Percentiles rank a stretch among this genome's conserved stretches.
Evolutionary conservation across 2,888 invertebrate genomes (phyloP).

Genomic region (Blomia tropicalis): DNA sequence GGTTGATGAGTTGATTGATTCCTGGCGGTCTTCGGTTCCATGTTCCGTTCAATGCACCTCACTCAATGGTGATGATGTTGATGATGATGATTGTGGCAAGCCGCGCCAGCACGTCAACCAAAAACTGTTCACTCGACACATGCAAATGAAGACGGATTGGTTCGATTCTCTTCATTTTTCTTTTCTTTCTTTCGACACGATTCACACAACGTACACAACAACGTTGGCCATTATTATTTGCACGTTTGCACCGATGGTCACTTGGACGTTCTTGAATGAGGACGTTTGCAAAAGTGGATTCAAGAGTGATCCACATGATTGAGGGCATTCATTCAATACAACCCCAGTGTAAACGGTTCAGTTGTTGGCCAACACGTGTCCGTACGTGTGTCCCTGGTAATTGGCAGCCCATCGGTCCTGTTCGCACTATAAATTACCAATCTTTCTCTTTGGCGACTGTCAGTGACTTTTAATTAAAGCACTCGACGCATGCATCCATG

Average conservation of each 20-base stretch:
- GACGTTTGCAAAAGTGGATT: too few species aligned
- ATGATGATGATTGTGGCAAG: too few species aligned
- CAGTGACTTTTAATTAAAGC: constrained; percentile 15
- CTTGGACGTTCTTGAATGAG: not conserved
- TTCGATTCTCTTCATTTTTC: too few species aligned
- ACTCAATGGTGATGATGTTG: not conserved
- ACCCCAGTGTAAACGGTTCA: not conserved
- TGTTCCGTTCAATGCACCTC: not conserved
- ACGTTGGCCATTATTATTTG: not conserved
- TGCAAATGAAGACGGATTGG: constrained; percentile 17
- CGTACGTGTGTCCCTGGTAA: constrained; percentile 10
- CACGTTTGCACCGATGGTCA: not conserved
- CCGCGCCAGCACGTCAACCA: too few species aligned
- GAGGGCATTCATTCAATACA: too few species aligned
- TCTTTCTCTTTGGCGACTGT: not conserved
- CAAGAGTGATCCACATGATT: too few species aligned
- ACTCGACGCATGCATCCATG: not conserved
- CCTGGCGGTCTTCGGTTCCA: not conserved
- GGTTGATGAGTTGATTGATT: constrained; percentile 11
- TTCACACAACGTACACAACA: too few species aligned
- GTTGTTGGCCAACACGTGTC: not conserved
- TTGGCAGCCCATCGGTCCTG: constrained; percentile 1
- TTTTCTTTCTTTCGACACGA: too few species aligned
- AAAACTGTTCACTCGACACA: not conserved
- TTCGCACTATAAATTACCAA: constrained; percentile 9